These are phyloP conservation scores for Agriotes lineatus DNA, from an alignment of 2,888 invertebrate species.

Conservation along the genomic window DNA sequence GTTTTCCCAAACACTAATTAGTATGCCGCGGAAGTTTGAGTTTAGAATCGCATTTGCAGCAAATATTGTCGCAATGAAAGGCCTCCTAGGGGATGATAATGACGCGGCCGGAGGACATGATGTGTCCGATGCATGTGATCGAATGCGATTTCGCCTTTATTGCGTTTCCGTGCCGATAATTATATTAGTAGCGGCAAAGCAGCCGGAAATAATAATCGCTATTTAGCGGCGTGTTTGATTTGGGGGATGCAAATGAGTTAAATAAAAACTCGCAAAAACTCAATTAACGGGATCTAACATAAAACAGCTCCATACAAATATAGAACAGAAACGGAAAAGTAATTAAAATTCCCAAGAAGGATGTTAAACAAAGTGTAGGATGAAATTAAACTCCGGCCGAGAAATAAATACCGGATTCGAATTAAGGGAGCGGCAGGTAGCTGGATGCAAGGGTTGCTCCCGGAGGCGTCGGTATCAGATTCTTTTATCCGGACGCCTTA, in stretches of 20 bases:
- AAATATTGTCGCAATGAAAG: slow-evolving; percentile 29
- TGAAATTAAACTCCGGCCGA: slow-evolving; percentile 62
- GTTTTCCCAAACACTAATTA: slow-evolving; percentile 10
- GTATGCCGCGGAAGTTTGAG: background rate
- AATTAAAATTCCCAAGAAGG: slow-evolving; percentile 64
- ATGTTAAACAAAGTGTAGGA: slow-evolving; percentile 60
- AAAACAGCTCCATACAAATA: slow-evolving; percentile 54
- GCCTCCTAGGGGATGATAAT: slow-evolving; percentile 32
- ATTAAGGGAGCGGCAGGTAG: slow-evolving; percentile 53
- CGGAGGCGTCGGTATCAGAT: slow-evolving; percentile 9
- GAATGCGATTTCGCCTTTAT: slow-evolving; percentile 35
- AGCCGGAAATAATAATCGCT: slow-evolving; percentile 33
- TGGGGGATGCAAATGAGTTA: slow-evolving; percentile 32
- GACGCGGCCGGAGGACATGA: slow-evolving; percentile 27
- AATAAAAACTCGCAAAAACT: slow-evolving; percentile 52
- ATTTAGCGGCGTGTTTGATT: slow-evolving; percentile 31
- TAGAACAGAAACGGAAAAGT: slow-evolving; percentile 61
- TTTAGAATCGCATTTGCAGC: slow-evolving; percentile 13
- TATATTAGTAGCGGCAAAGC: slow-evolving; percentile 25
- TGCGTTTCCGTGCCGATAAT: slow-evolving; percentile 31
- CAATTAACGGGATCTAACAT: slow-evolving; percentile 46
- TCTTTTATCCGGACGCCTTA: slow-evolving; percentile 10
- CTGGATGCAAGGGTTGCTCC: slow-evolving; percentile 22
- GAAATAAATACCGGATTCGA: slow-evolving; percentile 63
- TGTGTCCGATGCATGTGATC: slow-evolving; percentile 32